Base-by-base conservation (phyloP, 2,888 invertebrate species). In the Abscondita cerata region DNA sequence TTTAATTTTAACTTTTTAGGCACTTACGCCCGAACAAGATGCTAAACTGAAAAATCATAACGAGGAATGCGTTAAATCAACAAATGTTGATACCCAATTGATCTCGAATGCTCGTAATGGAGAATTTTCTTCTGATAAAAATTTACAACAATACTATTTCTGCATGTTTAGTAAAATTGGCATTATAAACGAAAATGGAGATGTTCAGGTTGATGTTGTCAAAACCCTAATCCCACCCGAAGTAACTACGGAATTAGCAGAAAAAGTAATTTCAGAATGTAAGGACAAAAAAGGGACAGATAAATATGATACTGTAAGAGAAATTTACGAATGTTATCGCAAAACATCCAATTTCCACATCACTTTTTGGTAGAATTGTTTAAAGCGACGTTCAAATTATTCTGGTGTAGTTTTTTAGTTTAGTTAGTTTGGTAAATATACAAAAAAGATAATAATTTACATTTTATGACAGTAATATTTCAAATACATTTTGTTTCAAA, bases 81-180 rank as follows among this genome's bases (percentile, higher is more conserved):
- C 81, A 19, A 77, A 75, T 13, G 78, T 77, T 0, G 75, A 74
- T 16, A 73, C 74, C 66, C 67, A 72, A 3, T 16, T 75, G n/a
- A 65, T 76, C 4, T 59, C 66, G 11, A 74, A 75, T 59, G 81
- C 81, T 0, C 81, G 81, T 56, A 81, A 81, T 57, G 85, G 84
- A 0, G 69, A 80, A 1, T 73, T 82, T 6, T 64, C 66, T 3
- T 64, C 68, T 2, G 74, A 75, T 47, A 63, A 62, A 1, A 70
- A 70, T 16, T 63, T 74, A 6, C 68, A 71, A 25, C 59, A 69
- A 18, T 76, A 71, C 64, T 59, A 70, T 12, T 69, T 72, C 64
- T 76, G 76, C 67, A 81, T 84, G 75, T 81, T 83, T 73, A 74
- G 82, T 59, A 83, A 82, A 62, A 73, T 81, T 1, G 82, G 80